Evolutionary conservation across 2,113 vertebrate species (phyloP).

Genomic region (Colistium nudipinnis): DNA sequence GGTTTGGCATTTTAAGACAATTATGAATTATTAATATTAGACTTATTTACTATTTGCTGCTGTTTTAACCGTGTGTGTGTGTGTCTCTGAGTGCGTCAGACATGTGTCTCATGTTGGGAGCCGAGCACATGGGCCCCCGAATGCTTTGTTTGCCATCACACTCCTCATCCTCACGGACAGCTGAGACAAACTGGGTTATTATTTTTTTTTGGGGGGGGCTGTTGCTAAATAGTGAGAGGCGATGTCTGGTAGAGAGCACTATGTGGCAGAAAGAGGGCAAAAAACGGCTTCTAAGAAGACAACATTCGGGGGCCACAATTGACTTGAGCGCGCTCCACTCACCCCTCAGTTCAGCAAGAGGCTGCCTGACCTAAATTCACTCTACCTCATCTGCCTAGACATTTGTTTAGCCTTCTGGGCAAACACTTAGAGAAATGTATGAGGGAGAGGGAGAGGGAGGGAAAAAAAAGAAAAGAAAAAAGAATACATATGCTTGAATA

Average conservation of each 20-base stretch:
- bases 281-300: constrained; percentile 38
- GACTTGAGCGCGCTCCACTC: constrained; percentile 71
- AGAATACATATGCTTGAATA: constrained; percentile 78
- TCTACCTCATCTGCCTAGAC: constrained; percentile 84
- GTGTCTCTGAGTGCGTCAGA: constrained; percentile 16
- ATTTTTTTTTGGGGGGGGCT: constrained; percentile 23
- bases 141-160: constrained; percentile 44
- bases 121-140: constrained; percentile 26
- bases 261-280: constrained; percentile 51
- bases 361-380: constrained; percentile 83
- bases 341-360: constrained; percentile 75
- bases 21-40: neutral
- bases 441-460: constrained; percentile 47
- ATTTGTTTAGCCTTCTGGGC: constrained; percentile 86
- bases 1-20: no score
- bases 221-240: constrained; percentile 17
- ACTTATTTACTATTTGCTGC: no score
- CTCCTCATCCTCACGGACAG: constrained; percentile 49
- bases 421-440: constrained; percentile 85
- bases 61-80: no score
- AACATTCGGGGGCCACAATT: constrained; percentile 64
- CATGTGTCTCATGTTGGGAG: constrained; percentile 27
- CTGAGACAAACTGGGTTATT: constrained; percentile 63
- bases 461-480: constrained; percentile 8
- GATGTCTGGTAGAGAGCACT: constrained; percentile 32